phyloP scores from a whole-genome alignment of 2,888 invertebrate genomes.

The Leucoptera coffeella region DNA sequence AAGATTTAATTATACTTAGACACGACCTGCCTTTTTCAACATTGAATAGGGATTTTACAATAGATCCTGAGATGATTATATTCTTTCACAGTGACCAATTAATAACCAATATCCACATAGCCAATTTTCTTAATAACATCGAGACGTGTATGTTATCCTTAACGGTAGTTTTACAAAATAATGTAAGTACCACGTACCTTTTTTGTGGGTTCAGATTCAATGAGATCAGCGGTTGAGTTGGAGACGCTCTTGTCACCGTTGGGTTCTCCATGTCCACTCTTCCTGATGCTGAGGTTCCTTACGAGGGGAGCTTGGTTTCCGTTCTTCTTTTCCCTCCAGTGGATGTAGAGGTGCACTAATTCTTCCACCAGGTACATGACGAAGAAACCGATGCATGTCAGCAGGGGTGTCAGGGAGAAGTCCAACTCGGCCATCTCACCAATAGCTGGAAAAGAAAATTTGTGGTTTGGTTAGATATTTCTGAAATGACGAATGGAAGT shows the following conservation, averaged over 20 bases:
- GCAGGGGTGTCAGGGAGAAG: constrained; percentile 62
- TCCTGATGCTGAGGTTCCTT: constrained; percentile 34
- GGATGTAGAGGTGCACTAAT: constrained; percentile 64
- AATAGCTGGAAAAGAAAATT: constrained; percentile 13
- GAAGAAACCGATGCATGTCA: constrained; percentile 73
- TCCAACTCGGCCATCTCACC: constrained; percentile 40
- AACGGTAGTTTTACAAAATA: too few species aligned
- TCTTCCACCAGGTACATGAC: constrained; percentile 77
- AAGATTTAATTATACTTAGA: too few species aligned
- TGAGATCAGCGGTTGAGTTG: constrained; percentile 37
- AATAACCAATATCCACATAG: too few species aligned
- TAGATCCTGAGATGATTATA: too few species aligned
- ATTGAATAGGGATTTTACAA: too few species aligned
- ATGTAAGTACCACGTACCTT: too few species aligned
- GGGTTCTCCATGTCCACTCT: constrained; percentile 18
- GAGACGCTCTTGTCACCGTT: constrained; percentile 22
- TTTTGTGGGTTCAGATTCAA: constrained; percentile 19
- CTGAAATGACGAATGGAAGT: not conserved
- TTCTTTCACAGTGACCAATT: too few species aligned
- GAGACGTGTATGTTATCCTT: too few species aligned
- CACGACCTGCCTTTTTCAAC: too few species aligned
- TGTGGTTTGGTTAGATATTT: not conserved
- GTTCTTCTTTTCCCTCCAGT: constrained; percentile 33
- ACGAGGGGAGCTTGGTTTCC: constrained; percentile 22
- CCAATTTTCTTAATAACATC: too few species aligned